These are phyloP conservation scores for Cordilura impudica DNA, from an alignment of 2,888 invertebrate species.

Conservation along the genomic window DNA sequence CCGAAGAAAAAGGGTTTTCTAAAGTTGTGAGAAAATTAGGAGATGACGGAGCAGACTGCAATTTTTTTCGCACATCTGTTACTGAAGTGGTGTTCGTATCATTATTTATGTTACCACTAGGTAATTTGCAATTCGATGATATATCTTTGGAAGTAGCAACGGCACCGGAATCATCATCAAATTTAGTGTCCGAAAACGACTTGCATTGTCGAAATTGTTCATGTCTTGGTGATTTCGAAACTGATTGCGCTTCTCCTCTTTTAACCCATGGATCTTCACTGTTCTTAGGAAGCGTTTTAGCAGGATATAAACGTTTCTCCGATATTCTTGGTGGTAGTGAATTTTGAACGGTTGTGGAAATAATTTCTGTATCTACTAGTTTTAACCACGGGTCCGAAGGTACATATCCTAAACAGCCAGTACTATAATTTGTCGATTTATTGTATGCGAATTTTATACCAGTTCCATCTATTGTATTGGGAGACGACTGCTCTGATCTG, in stretches of 20 bases:
- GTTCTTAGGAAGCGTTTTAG: not conserved
- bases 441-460: constrained; percentile 69
- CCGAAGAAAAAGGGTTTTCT: constrained; percentile 65
- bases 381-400: constrained; percentile 77
- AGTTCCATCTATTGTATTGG: constrained; percentile 72
- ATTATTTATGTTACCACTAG: not conserved
- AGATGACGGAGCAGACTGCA: constrained; percentile 72
- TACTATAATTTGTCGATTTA: constrained; percentile 71
- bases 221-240: constrained; percentile 61
- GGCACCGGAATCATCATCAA: constrained; percentile 60
- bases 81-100: not conserved
- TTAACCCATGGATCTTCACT: constrained; percentile 73
- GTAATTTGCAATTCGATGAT: not conserved
- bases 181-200: constrained; percentile 69
- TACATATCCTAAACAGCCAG: constrained; percentile 74
- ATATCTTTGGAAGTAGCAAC: not conserved
- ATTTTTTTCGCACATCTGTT: constrained; percentile 22
- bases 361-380: constrained; percentile 67
- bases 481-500: constrained; percentile 78
- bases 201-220: constrained; percentile 68
- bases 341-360: constrained; percentile 12
- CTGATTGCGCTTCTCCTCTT: constrained; percentile 59
- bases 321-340: not conserved
- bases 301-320: not conserved
- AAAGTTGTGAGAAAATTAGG: constrained; percentile 68